Conservation (phyloP, 2,888 invertebrate species). For the Formica aserva region DNA sequence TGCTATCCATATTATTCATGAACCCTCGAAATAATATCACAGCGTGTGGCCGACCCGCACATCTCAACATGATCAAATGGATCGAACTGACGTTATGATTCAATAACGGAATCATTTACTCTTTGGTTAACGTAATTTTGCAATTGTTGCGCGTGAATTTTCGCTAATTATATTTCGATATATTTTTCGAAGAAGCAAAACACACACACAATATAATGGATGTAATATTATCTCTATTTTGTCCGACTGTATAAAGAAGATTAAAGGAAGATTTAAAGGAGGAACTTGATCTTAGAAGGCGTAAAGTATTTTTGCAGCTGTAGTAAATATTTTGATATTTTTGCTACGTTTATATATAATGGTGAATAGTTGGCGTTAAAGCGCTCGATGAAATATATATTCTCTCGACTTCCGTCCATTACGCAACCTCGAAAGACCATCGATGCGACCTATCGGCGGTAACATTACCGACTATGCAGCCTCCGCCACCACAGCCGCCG, state of each 20-base stretch:
- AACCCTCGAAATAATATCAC: conserved; percentile 40
- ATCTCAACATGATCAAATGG: conserved; percentile 35
- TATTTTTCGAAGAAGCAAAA: not conserved
- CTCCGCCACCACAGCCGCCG: not conserved
- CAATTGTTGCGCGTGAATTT: not conserved
- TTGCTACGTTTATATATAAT: not conserved
- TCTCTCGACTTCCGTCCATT: conserved; percentile 13
- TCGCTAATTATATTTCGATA: not conserved
- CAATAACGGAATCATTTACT: conserved; percentile 38
- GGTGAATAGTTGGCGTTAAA: conserved; percentile 4
- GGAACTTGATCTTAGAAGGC: not conserved
- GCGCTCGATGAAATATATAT: conserved; percentile 34
- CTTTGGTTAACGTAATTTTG: conserved; percentile 7
- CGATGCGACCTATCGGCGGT: conserved; percentile 49
- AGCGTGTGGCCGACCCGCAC: conserved; percentile 16
- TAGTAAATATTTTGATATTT: not conserved
- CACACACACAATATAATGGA: not conserved
- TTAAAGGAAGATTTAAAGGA: not conserved
- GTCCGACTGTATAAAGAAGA: not conserved
- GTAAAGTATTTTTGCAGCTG: not conserved
- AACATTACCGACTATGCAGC: conserved; percentile 47
- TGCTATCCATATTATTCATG: conserved; percentile 57
- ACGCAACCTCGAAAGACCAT: conserved; percentile 40
- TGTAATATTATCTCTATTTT: not conserved
- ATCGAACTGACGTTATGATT: conserved; percentile 10